phyloP scores from a whole-genome alignment of 2,797 vertebrate genomes.

The Glossophaga mutica region DNA sequence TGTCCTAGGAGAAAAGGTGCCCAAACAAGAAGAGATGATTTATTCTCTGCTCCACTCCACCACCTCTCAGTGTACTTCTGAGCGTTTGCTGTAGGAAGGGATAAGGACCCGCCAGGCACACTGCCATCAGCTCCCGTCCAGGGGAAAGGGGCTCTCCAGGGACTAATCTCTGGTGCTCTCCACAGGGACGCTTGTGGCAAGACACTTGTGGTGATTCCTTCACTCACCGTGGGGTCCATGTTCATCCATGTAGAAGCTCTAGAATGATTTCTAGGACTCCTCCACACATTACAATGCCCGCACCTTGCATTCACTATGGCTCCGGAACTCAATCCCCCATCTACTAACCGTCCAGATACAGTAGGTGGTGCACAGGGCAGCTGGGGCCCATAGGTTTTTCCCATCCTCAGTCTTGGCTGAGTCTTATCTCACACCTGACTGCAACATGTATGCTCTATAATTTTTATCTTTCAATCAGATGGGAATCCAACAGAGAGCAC shows the following conservation, averaged over 20 bases:
- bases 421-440: too few species aligned
- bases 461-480: too few species aligned
- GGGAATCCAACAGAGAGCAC: too few species aligned
- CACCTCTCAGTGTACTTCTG: too few species aligned
- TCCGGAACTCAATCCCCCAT: background rate
- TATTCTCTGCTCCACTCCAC: background rate
- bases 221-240: too few species aligned
- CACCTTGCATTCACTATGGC: too few species aligned
- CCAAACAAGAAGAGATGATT: background rate
- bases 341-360: background rate
- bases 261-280: background rate
- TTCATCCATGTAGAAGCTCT: too few species aligned
- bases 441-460: too few species aligned
- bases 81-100: too few species aligned
- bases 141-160: rapidly evolving
- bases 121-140: background rate
- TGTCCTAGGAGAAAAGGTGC: background rate
- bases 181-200: background rate
- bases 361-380: background rate
- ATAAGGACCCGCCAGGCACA: rapidly evolving
- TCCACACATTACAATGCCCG: background rate
- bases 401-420: too few species aligned
- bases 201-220: background rate
- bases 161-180: background rate
- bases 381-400: too few species aligned